Conservation (phyloP, 2,888 invertebrate genomes). For the Cataglyphis albicans region DNA sequence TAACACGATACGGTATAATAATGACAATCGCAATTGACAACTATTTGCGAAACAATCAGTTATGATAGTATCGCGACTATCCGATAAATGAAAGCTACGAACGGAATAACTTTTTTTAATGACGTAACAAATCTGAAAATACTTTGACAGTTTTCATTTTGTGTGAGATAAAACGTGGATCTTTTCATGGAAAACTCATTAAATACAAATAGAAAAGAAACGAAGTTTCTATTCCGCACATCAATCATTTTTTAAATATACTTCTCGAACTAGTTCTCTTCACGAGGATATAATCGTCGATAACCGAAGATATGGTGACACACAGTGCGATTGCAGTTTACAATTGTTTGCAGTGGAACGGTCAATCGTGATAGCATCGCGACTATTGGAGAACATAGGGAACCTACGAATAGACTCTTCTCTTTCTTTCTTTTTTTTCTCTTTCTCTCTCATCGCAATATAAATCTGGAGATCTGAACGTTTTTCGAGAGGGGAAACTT, state of each 20-base stretch:
- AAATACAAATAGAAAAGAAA: slow-evolving; percentile 2
- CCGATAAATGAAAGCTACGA: not conserved
- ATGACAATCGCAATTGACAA: slow-evolving; percentile 16
- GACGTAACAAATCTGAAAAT: not conserved
- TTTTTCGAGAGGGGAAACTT: slow-evolving; percentile 30
- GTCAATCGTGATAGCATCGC: slow-evolving; percentile 1
- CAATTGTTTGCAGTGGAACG: slow-evolving; percentile 11
- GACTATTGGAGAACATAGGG: slow-evolving; percentile 3
- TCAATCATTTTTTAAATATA: slow-evolving; percentile 33
- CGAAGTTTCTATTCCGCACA: not conserved
- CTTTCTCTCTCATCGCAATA: slow-evolving; percentile 9
- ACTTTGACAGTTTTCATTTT: not conserved
- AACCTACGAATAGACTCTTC: slow-evolving; percentile 9
- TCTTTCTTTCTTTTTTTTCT: not conserved
- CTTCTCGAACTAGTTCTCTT: not conserved
- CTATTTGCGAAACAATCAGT: not conserved
- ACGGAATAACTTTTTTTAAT: slow-evolving; percentile 7
- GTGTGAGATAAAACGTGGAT: not conserved
- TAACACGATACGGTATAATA: not conserved
- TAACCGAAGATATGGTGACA: not conserved
- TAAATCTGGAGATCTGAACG: slow-evolving; percentile 34
- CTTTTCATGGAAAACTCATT: not conserved
- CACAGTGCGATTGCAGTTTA: slow-evolving; percentile 10
- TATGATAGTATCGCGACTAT: not conserved
- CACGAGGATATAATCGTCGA: slow-evolving; percentile 28